Evolutionary conservation across 2,797 vertebrate genomes (phyloP), one percentile per base, ranked within the genome.

Genomic region (Hypotaenidia okinawae): DNA sequence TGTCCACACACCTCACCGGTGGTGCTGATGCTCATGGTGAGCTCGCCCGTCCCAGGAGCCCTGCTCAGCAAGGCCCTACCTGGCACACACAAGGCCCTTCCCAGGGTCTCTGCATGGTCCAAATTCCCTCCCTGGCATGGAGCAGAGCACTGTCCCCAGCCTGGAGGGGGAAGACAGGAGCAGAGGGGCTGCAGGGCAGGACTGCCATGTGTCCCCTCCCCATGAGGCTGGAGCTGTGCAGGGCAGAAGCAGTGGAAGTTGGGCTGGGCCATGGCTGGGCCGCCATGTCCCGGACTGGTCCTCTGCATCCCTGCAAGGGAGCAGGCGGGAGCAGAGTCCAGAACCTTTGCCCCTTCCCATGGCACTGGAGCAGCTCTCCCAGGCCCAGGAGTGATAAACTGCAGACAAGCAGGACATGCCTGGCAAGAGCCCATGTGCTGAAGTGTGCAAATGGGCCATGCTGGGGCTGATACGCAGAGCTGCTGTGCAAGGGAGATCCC

Each of bases 181-280:
- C 49, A 13, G 15, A 21, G 24, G 54, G 39, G 30, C 25, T 54
- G 49, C 24, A 30, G 16, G 66, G 77, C 77, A 74, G 83, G 21
- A 21, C 4, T 10, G 54, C 24, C 37, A 4, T 22, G 3, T 35
- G 14, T 30, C 69, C 47, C n/a, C 43, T n/a, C 9, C 58, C 69
- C 51, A 51, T 10, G 24, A 32, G 25, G 25, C 51, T 4, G 6
- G 49, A 61, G 63, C 43, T 0, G 0, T 1, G 15, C 61, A 14
- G 43, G 28, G 79, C 41, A 64, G 70, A 13, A 35, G 55, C 67
- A 30, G 13, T 0, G 4, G 62, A 54, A 75, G 32, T n/a, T 12
- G 39, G 41, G n/a, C n/a, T n/a, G n/a, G n/a, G n/a, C n/a, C n/a
- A n/a, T 4, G 3, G 49, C 19, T 43, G 66, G 32, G n/a, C 5